Percentiles rank a stretch among this genome's conserved stretches.
These are phyloP conservation scores for Megalops cyprinoides DNA, from an alignment of 2,797 vertebrate genomes.

Conservation along the genomic window DNA sequence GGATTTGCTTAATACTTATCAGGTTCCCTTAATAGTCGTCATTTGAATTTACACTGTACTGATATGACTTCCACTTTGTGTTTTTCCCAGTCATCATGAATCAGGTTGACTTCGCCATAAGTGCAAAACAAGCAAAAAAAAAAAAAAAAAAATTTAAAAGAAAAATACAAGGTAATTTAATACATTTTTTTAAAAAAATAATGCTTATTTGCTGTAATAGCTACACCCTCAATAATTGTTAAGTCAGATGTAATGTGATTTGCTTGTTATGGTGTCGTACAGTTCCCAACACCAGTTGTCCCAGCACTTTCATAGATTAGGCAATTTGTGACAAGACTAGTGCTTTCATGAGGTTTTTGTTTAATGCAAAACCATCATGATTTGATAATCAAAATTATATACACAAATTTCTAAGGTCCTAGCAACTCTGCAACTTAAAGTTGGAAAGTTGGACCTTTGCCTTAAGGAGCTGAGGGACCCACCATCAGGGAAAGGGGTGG, in stretches of 20 bases:
- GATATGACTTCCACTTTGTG: neutral
- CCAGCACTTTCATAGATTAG: too few species aligned
- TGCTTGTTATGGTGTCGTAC: too few species aligned
- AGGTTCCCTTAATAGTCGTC: neutral
- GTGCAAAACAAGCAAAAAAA: conserved; percentile 31
- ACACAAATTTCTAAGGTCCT: neutral
- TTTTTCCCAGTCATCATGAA: neutral
- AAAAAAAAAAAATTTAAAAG: conserved; percentile 19
- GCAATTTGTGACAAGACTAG: too few species aligned
- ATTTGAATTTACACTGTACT: neutral
- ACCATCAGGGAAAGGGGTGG: too few species aligned
- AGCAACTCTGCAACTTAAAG: neutral
- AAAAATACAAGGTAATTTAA: conserved; percentile 29
- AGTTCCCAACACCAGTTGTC: too few species aligned
- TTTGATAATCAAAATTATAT: neutral
- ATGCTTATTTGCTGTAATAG: too few species aligned
- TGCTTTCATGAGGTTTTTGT: too few species aligned
- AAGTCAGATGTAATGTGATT: too few species aligned
- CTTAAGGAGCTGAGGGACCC: conserved; percentile 5
- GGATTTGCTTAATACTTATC: conserved; percentile 12
- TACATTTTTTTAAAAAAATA: too few species aligned
- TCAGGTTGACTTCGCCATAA: neutral
- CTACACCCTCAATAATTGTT: too few species aligned
- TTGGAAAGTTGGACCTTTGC: neutral
- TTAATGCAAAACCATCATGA: too few species aligned